A percentile compares a stretch with the other conserved stretches of the same genome.
Conservation (phyloP, 2,888 invertebrate species). For the Lepidocyrtinus sp. region DNA sequence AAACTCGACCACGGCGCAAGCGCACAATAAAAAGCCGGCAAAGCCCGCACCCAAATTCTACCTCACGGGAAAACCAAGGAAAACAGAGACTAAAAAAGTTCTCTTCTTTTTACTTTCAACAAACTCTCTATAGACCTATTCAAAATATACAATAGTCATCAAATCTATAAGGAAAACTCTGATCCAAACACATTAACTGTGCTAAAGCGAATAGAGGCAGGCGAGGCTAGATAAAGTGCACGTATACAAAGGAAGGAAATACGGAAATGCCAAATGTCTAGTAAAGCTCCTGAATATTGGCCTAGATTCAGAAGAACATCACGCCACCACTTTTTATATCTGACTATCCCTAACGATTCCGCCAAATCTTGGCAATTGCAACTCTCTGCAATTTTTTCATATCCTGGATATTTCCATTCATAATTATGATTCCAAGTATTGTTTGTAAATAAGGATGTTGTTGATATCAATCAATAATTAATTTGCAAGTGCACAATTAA, state of each 20-base stretch:
- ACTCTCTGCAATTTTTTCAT: neutral
- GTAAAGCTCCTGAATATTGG: neutral
- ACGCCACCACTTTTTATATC: neutral
- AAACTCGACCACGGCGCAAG: conserved; percentile 33
- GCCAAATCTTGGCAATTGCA: neutral
- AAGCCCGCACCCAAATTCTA: conserved; percentile 46
- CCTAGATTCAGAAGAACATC: neutral
- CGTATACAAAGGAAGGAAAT: conserved; percentile 26
- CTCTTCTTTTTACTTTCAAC: neutral
- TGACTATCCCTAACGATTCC: conserved; percentile 9
- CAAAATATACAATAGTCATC: too few species aligned
- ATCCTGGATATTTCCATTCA: neutral
- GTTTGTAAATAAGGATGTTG: neutral
- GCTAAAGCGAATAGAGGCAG: neutral
- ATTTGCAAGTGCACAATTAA: neutral
- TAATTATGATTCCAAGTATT: neutral
- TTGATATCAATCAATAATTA: conserved; percentile 11
- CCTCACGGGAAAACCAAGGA: conserved; percentile 38
- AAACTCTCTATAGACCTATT: too few species aligned
- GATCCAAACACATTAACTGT: too few species aligned
- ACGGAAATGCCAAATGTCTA: conserved; percentile 31
- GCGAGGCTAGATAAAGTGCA: neutral
- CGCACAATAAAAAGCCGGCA: conserved; percentile 16
- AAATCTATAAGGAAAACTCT: too few species aligned
- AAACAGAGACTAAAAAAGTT: neutral